These are phyloP conservation scores for Ormyrus pomaceus DNA, from an alignment of 2,888 invertebrate species.

Conservation along the genomic window DNA sequence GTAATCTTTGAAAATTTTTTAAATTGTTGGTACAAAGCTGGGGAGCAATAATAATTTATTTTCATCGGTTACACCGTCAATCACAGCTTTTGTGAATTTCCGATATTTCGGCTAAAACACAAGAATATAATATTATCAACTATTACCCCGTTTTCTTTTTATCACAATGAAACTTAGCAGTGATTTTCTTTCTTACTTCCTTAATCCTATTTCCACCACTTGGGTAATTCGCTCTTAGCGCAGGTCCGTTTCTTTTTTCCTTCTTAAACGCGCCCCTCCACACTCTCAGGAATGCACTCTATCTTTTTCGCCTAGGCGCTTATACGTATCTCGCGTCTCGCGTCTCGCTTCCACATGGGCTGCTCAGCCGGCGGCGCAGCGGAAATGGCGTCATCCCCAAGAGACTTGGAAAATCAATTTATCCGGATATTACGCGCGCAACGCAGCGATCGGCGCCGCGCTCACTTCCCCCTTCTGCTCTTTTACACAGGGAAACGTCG, in stretches of 20 bases:
- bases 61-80: too few species aligned
- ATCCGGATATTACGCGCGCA: constrained; percentile 27
- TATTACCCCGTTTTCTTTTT: too few species aligned
- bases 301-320: background rate
- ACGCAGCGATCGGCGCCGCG: background rate
- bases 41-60: too few species aligned
- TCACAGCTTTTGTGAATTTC: too few species aligned
- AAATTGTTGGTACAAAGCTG: too few species aligned
- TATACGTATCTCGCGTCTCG: background rate
- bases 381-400: background rate
- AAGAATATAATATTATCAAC: too few species aligned
- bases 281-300: background rate
- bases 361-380: background rate
- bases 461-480: background rate
- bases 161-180: too few species aligned
- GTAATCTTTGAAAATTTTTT: too few species aligned
- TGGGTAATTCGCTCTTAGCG: background rate
- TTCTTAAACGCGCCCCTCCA: background rate
- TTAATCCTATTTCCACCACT: background rate
- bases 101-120: too few species aligned
- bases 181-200: background rate
- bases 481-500: background rate
- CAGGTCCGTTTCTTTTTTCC: background rate
- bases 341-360: background rate
- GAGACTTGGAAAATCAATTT: constrained; percentile 43